Evolutionary conservation across 2,113 vertebrate species (phyloP), one percentile per base, ranked within the genome.

Genomic region (Progne subis): DNA sequence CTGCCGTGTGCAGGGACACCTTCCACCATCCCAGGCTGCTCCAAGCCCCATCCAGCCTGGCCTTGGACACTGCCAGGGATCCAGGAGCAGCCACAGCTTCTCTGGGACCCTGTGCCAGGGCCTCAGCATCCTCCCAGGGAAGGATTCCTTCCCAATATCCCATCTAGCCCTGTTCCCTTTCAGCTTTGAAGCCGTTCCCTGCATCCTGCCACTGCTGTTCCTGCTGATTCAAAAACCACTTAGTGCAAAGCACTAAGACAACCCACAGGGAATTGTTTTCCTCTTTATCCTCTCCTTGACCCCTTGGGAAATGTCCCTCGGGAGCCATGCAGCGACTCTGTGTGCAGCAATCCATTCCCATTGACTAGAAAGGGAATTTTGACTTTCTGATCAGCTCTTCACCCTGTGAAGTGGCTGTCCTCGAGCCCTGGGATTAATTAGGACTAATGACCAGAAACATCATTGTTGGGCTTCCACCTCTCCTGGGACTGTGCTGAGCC

Each of bases 1-100:
- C 18, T 25, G 21, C 19, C 29, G 15, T 31, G 32, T 32, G 46
- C 47, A 61, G 39, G n/a, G 61, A n/a, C 39, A 61, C 0, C 12
- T 61, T 1, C 29, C n/a, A 47, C 6, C 18, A 0, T 12, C n/a
- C n/a, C 55, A 68, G 44, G 29, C 0, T 55, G 20, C 5, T 69
- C 46, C 52, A 64, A 25, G 3, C 2, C 2, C 29, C 0, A 1
- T 57, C 75, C 59, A 74, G 0, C 46, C 25, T 32, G 55, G 31
- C 25, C 41, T 77, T 41, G 56, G 39, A 0, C 63, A 31, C 17
- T 75, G 0, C 47, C 70, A 89, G 70, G 24, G 46, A 61, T 61
- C 5, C 71, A 67, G 78, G 70, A 11, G 29, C 70, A 82, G 24
- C 20, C 69, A 4, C 61, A 75, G 59, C n/a, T 68, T 0, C 39